phyloP scores from a whole-genome alignment of 1,140 invertebrate species.

The Leptopilina boulardi region DNA sequence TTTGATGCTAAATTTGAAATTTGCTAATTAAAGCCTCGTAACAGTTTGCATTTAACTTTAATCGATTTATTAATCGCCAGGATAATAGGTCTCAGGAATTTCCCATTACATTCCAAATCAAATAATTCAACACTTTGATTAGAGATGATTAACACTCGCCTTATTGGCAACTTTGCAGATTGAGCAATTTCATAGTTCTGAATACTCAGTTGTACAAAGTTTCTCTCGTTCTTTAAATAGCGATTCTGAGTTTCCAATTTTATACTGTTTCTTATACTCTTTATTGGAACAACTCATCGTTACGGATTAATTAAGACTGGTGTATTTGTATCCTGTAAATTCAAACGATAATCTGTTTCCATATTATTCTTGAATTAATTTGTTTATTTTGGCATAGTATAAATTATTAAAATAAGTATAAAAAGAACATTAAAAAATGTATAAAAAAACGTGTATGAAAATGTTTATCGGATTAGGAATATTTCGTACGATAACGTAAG shows the following conservation, averaged over 20 bases:
- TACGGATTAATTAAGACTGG: too few species aligned
- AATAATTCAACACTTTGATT: constrained; percentile 53
- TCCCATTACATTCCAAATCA: constrained; percentile 57
- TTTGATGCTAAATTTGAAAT: not conserved
- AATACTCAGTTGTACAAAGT: constrained; percentile 28
- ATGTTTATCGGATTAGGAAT: constrained; percentile 53
- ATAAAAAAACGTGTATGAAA: too few species aligned
- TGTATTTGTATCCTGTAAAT: too few species aligned
- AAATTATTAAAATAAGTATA: too few species aligned
- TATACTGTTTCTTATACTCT: not conserved
- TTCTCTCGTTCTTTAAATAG: not conserved
- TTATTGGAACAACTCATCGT: not conserved
- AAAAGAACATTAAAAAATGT: too few species aligned
- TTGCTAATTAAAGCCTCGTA: not conserved
- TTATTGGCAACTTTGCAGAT: constrained; percentile 40
- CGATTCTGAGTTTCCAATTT: constrained; percentile 31
- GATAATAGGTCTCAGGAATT: constrained; percentile 48
- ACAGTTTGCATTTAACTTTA: constrained; percentile 47
- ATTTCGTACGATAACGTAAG: constrained; percentile 52
- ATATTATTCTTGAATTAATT: too few species aligned
- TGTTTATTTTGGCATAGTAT: too few species aligned
- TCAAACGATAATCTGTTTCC: too few species aligned
- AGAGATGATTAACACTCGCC: constrained; percentile 44
- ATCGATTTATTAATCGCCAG: constrained; percentile 50
- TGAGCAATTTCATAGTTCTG: constrained; percentile 38